phyloP scores from a whole-genome alignment of 2,797 vertebrate species.

The Myotis pilosus region DNA sequence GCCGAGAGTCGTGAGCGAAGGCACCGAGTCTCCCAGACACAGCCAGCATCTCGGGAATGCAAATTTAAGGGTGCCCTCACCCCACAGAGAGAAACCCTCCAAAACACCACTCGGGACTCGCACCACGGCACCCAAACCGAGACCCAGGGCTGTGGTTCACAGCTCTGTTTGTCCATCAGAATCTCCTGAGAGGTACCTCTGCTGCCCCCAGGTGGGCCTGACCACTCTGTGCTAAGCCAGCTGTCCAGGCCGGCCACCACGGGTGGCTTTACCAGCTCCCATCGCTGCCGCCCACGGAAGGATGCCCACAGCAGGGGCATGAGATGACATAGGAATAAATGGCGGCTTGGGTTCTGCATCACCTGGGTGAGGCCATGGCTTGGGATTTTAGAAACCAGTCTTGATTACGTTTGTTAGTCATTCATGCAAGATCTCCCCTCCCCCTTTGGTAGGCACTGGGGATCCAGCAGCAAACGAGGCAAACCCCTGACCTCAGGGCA shows the following conservation, averaged over 20 bases:
- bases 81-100: neutral
- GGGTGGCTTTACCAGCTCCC: accelerated
- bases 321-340: neutral
- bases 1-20: neutral
- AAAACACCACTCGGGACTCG: accelerated
- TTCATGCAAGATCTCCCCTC: neutral
- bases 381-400: neutral
- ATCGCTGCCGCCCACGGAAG: neutral
- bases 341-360: neutral
- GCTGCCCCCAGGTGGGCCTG: neutral
- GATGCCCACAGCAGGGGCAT: accelerated
- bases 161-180: neutral
- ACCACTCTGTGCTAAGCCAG: accelerated
- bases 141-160: neutral
- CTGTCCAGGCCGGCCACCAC: neutral
- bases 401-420: neutral
- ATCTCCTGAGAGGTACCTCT: neutral
- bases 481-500: neutral
- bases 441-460: accelerated
- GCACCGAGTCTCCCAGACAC: neutral
- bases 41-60: accelerated
- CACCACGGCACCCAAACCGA: neutral
- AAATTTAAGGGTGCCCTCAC: accelerated
- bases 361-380: neutral
- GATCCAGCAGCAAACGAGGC: neutral